Percentiles rank a stretch among this genome's conserved stretches.
These are phyloP conservation scores for Lethenteron camtschaticum DNA, from an alignment of 2,113 vertebrate species.

Conservation along the genomic window DNA sequence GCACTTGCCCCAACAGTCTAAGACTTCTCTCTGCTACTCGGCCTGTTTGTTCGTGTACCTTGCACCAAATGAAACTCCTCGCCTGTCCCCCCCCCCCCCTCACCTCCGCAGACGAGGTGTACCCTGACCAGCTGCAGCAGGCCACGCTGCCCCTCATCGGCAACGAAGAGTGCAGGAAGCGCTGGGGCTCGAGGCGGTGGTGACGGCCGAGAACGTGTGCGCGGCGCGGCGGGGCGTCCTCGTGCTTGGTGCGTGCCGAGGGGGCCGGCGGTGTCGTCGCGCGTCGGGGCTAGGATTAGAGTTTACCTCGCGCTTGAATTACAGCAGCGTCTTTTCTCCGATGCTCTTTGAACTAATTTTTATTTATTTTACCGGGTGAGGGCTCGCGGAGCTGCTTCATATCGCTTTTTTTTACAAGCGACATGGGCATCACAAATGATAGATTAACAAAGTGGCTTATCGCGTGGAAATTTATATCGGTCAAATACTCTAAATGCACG, in stretches of 20 bases:
- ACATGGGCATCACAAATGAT: too few species aligned
- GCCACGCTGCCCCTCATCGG: not conserved
- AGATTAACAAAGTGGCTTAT: too few species aligned
- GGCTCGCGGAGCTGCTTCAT: too few species aligned
- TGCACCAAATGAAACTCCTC: not conserved
- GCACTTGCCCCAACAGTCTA: too few species aligned
- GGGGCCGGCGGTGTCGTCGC: constrained; percentile 8
- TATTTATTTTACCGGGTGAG: too few species aligned
- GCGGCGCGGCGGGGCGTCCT: constrained; percentile 11
- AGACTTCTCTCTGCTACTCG: not conserved
- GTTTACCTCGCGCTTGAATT: too few species aligned
- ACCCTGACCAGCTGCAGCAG: constrained; percentile 12
- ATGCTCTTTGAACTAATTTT: too few species aligned
- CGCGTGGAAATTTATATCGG: too few species aligned
- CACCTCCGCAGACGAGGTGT: not conserved
- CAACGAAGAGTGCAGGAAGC: constrained; percentile 6
- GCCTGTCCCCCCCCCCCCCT: not conserved
- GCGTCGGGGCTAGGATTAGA: not conserved
- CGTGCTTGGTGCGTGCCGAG: too few species aligned
- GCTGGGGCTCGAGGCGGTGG: constrained; percentile 8
- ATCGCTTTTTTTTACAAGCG: too few species aligned
- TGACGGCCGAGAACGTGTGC: constrained; percentile 9
- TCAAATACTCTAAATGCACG: too few species aligned
- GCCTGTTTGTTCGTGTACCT: not conserved
- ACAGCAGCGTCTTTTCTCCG: too few species aligned